Evolutionary conservation across 53 echinoderm and acorn worm species (phyloP).

Genomic region (Apostichopus leukothele): DNA sequence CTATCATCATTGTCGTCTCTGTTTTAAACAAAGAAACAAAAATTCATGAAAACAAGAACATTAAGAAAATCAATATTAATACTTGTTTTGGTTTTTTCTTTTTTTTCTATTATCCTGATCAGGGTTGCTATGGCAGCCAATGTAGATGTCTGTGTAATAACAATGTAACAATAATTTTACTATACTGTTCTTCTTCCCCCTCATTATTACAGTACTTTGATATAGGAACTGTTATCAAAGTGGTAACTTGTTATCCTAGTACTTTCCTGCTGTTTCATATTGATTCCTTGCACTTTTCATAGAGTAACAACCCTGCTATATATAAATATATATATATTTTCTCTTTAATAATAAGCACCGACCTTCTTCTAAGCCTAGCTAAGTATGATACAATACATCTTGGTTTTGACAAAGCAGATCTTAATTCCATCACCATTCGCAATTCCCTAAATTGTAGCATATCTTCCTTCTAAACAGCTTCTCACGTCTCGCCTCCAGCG

Average conservation of each 20-base stretch:
- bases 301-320: slow-evolving; percentile 7
- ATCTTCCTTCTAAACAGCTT: slow-evolving; percentile 38
- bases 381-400: slow-evolving; percentile 45
- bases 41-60: too few species aligned
- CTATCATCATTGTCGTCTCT: too few species aligned
- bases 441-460: slow-evolving; percentile 43
- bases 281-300: slow-evolving; percentile 16
- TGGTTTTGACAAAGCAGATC: slow-evolving; percentile 23
- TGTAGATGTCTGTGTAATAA: background rate
- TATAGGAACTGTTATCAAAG: background rate
- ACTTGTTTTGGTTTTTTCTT: background rate
- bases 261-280: background rate
- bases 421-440: slow-evolving; percentile 38
- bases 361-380: slow-evolving; percentile 33
- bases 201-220: too few species aligned
- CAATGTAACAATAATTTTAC: background rate
- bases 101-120: background rate
- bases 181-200: too few species aligned
- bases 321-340: too few species aligned
- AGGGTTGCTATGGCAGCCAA: background rate
- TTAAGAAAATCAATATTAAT: too few species aligned
- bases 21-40: too few species aligned
- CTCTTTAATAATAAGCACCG: background rate
- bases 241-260: background rate
- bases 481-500: slow-evolving; percentile 20